phyloP scores from a whole-genome alignment of 2,888 invertebrate species.

The Chrysina gloriosa region DNA sequence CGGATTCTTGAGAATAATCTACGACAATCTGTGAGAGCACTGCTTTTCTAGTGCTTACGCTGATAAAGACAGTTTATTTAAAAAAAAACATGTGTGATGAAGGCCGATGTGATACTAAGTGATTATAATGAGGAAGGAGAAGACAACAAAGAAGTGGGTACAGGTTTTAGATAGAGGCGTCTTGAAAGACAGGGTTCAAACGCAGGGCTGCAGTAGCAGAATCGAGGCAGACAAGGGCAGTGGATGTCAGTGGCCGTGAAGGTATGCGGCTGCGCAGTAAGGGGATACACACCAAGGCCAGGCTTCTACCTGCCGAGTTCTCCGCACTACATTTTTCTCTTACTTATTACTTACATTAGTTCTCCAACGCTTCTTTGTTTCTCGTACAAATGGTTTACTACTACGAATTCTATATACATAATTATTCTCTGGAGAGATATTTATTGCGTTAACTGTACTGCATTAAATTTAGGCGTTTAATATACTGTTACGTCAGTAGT shows the following conservation, averaged over 20 bases:
- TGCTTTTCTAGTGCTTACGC: background rate
- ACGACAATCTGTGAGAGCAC: background rate
- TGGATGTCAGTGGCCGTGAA: conserved; percentile 50
- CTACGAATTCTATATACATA: background rate
- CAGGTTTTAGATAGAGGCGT: conserved; percentile 19
- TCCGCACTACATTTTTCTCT: conserved; percentile 24
- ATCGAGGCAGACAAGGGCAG: conserved; percentile 47
- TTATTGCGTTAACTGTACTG: too few relatives aligned
- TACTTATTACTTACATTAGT: conserved; percentile 31
- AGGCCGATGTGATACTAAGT: conserved; percentile 27
- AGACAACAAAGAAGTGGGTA: conserved; percentile 13
- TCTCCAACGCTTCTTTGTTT: conserved; percentile 35
- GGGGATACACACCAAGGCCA: conserved; percentile 46
- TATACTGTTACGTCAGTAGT: too few relatives aligned
- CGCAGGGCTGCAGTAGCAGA: conserved; percentile 29
- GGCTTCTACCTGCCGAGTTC: conserved; percentile 45
- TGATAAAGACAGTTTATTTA: conserved; percentile 18
- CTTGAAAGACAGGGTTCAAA: conserved; percentile 26
- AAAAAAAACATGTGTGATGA: conserved; percentile 23
- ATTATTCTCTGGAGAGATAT: too few relatives aligned
- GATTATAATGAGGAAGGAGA: conserved; percentile 33
- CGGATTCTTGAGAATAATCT: background rate
- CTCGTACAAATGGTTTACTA: conserved; percentile 3
- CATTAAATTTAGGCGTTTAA: too few relatives aligned
- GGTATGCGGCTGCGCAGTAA: conserved; percentile 49